Evolutionary conservation across 2,888 invertebrate genomes (phyloP), one percentile per base, ranked within the genome.

Genomic region (Lepidonotus clava): DNA sequence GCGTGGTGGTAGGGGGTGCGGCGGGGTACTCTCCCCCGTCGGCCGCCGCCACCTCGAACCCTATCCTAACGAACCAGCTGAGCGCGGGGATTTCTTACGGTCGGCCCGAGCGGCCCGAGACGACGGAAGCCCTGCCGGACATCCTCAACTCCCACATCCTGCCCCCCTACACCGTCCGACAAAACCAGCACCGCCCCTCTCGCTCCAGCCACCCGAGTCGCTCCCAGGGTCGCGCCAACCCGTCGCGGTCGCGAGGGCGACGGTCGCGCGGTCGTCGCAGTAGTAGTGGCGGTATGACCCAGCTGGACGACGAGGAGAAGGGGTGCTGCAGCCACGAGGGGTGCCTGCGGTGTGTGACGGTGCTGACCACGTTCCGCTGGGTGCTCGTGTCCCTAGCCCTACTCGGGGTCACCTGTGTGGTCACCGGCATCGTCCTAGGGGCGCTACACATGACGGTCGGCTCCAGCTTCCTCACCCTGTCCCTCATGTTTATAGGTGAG

Each of bases 401-500:
- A 41, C 90, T 93, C 28, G 94, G 94, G 34, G 92, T 93, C 41
- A 91, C 92, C 86, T 93, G 93, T 90, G 92, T 93, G 4, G 91
- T 93, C 38, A 91, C 93, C n/a, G 94, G 94, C 1, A 92, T 93
- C 84, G 91, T 93, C 11, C 89, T 94, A 34, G 94, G 93, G 1
- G 93, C 92, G 11, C 90, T 94, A 1, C 93, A 92, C 88, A 87
- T 88, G 87, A 90, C 92, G 5, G 41, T 86, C n/a, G 76, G 92
- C 36, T 91, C 91, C 87, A 92, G 92, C 77, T 93, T 92, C 89
- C 92, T 94, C 40, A 92, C 92, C 83, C 89, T 93, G 36, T 92
- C 93, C 24, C 92, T 93, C 53, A 93, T 93, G 93, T 94, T 94
- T 89, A 92, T 93, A 87, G 94, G 94, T 94, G 89, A 92, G 93